Conservation (phyloP, 30 jellyfish, hydroid and myxozoan species). For the Rhopilema esculentum region DNA sequence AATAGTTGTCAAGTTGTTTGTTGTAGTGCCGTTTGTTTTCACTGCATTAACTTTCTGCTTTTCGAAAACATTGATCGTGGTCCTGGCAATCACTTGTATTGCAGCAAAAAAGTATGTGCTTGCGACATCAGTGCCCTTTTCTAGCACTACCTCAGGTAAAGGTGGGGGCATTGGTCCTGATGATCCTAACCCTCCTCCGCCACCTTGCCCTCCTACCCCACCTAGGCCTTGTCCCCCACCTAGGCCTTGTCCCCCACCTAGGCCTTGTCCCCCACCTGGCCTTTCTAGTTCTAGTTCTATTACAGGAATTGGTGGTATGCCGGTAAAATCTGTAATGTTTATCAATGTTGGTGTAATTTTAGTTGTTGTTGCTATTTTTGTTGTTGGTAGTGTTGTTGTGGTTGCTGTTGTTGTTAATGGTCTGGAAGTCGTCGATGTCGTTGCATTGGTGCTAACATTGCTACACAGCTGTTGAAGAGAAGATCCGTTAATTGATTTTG, state of each 20-base stretch:
- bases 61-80: constrained; percentile 23
- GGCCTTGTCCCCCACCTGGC: no score
- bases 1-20: background rate
- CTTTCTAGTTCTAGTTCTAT: no score
- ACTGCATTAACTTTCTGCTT: no score
- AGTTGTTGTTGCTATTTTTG: background rate
- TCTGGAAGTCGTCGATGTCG: background rate
- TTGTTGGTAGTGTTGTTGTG: constrained; percentile 11
- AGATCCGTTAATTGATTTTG: background rate
- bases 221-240: no score
- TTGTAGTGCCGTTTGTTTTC: background rate
- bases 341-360: background rate
- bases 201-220: no score
- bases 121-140: background rate
- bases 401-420: background rate
- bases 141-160: background rate
- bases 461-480: constrained; percentile 15
- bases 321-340: background rate
- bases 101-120: constrained; percentile 59
- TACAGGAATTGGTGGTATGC: no score
- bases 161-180: no score
- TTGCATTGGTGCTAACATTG: background rate
- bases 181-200: no score
- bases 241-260: no score
- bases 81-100: constrained; percentile 39